A percentile compares a stretch with the other conserved stretches of the same genome.
These are phyloP conservation scores for Leucoraja ocellata DNA, from an alignment of 2,797 vertebrate species.

Conservation along the genomic window DNA sequence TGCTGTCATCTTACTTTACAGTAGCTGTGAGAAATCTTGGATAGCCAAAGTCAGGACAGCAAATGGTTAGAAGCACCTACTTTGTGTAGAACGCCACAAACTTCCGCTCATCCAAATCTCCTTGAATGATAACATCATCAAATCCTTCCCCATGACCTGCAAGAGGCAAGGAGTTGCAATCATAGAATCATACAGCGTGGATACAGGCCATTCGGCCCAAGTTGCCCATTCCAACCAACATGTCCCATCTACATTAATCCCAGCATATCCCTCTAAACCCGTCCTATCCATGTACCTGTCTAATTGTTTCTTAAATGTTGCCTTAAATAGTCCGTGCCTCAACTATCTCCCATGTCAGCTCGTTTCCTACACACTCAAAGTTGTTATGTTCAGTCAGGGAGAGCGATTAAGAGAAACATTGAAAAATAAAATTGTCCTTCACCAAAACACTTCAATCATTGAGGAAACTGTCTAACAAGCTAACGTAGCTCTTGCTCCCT, in stretches of 20 bases:
- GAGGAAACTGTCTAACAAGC: neutral
- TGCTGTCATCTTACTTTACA: neutral
- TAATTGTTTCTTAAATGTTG: too few relatives aligned
- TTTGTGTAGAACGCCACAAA: constrained; percentile 97
- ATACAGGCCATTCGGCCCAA: too few relatives aligned
- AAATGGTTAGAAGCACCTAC: constrained; percentile 57
- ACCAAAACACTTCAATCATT: neutral
- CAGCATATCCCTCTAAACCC: too few relatives aligned
- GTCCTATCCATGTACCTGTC: too few relatives aligned
- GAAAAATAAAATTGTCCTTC: neutral
- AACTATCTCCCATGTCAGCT: too few relatives aligned
- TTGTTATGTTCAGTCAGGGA: neutral
- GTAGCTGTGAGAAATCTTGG: neutral
- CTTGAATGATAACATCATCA: constrained; percentile 95
- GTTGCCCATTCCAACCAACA: too few relatives aligned
- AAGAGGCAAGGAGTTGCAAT: constrained; percentile 41
- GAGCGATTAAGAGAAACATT: neutral
- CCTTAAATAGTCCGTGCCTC: too few relatives aligned
- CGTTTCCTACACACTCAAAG: neutral
- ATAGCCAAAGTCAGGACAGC: neutral
- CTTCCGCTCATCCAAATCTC: constrained; percentile 89
- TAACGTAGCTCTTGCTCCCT: neutral
- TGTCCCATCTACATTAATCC: too few relatives aligned
- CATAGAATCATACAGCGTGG: too few relatives aligned
- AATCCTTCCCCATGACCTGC: constrained; percentile 93